These are phyloP conservation scores for Notiomystis cincta DNA, from an alignment of 2,113 vertebrate species.

Conservation along the genomic window DNA sequence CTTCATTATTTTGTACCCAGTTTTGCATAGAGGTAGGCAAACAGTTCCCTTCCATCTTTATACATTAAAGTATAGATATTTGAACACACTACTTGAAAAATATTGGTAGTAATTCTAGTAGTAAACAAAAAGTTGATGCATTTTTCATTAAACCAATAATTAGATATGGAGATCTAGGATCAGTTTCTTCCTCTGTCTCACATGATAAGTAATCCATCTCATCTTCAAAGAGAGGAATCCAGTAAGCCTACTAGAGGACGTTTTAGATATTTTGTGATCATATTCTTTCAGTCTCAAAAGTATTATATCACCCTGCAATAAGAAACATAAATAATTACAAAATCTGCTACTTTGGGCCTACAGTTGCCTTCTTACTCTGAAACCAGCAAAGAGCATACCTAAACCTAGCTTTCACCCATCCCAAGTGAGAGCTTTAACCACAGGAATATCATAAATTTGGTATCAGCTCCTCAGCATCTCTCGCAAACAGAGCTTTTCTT, in stretches of 20 bases:
- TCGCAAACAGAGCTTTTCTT: neutral
- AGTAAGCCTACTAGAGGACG: neutral
- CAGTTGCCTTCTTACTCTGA: neutral
- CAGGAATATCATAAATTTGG: neutral
- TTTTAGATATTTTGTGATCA: neutral
- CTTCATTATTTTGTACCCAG: neutral
- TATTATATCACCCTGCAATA: neutral
- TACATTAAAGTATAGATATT: neutral
- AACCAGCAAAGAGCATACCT: neutral
- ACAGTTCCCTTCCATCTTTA: neutral
- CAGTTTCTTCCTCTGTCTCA: neutral
- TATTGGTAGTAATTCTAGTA: neutral
- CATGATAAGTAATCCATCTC: neutral
- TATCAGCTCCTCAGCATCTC: neutral
- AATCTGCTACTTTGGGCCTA: neutral
- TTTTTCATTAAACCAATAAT: neutral
- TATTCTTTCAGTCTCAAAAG: neutral
- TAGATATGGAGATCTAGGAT: neutral
- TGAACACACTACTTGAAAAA: neutral
- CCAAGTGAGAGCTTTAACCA: neutral
- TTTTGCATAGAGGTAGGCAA: neutral
- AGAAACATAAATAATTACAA: neutral
- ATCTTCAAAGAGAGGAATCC: neutral
- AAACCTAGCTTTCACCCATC: neutral
- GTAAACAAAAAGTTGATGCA: neutral